Base-by-base conservation (phyloP, 2,888 invertebrate genomes). In the Limnephilus auricula region DNA sequence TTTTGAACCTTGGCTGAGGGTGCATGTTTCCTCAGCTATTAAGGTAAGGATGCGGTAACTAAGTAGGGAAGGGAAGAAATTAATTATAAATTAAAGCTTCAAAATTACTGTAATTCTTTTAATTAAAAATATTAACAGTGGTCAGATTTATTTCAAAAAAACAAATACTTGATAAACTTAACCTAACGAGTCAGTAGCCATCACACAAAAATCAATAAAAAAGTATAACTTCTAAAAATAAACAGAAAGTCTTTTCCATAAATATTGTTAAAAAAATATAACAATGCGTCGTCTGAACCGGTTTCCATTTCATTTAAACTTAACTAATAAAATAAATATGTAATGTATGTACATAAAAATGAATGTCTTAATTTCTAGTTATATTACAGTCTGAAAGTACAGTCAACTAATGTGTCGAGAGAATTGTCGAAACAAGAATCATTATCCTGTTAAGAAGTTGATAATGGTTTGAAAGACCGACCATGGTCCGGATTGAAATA, bases 381-480 rank as follows among this genome's bases (percentile, higher is more conserved):
- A 65, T 65, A 65, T 65, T 65, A 65, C 65, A 65, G 65, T n/a
- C 65, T 65, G 65, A n/a, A n/a, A 65, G 65, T 25, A 65, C 65
- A 65, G 65, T 65, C 65, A 65, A 65, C 65, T 65, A 65, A 65
- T 65, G 65, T 65, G 25, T 25, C 2, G 65, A 25, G 65, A n/a
- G 65, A 65, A 65, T 65, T n/a, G 25, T 65, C n/a, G 65, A 65
- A 65, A 65, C 65, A 65, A n/a, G 25, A 65, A 65, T 65, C 65
- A 15, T 13, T 30, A 30, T 80, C 45, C 31, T 30, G 18, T 37
- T 80, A 25, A 34, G 30, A 50, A 37, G n/a, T 12, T 90, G 90
- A 31, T 45, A 93, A 37, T 9, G 93, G 93, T 80, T 45, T 82
- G 90, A 93, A 93, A n/a, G 92, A 91, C 18, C 89, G 40, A 34